Conservation (phyloP, 2,113 vertebrate species). For the Paramisgurnus dabryanus region DNA sequence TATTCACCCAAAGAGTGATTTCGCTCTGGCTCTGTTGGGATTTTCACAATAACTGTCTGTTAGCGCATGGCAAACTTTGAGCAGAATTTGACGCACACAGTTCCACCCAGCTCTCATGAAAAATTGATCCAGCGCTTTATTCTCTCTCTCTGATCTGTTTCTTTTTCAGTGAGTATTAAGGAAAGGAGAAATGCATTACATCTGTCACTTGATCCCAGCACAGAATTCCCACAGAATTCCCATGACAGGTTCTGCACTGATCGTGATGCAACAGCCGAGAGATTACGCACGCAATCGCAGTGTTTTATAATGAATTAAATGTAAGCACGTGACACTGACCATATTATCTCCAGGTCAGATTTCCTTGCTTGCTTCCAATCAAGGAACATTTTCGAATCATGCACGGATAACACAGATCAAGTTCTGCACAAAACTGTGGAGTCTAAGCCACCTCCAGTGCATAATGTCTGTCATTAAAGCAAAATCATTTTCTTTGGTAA, state of each 20-base stretch:
- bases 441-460: too few relatives aligned
- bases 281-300: constrained; percentile 11
- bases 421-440: too few relatives aligned
- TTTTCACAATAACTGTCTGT: constrained; percentile 11
- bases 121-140: constrained; percentile 48
- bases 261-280: background rate
- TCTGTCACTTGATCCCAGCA: background rate
- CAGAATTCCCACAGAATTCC: constrained; percentile 8
- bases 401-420: too few relatives aligned
- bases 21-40: background rate
- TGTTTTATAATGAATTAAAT: background rate
- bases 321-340: too few relatives aligned
- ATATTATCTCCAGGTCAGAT: too few relatives aligned
- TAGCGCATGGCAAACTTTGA: constrained; percentile 19
- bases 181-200: constrained; percentile 8
- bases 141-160: constrained; percentile 32
- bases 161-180: constrained; percentile 27
- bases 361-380: too few relatives aligned
- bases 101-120: constrained; percentile 45
- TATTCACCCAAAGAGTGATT: constrained; percentile 4
- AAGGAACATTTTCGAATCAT: too few relatives aligned
- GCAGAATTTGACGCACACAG: constrained; percentile 30
- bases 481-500: too few relatives aligned
- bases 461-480: too few relatives aligned
- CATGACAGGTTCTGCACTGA: background rate